Evolutionary conservation across 2,113 vertebrate genomes (phyloP), one percentile per base, ranked within the genome.

Genomic region (Epinephelus fuscoguttatus): DNA sequence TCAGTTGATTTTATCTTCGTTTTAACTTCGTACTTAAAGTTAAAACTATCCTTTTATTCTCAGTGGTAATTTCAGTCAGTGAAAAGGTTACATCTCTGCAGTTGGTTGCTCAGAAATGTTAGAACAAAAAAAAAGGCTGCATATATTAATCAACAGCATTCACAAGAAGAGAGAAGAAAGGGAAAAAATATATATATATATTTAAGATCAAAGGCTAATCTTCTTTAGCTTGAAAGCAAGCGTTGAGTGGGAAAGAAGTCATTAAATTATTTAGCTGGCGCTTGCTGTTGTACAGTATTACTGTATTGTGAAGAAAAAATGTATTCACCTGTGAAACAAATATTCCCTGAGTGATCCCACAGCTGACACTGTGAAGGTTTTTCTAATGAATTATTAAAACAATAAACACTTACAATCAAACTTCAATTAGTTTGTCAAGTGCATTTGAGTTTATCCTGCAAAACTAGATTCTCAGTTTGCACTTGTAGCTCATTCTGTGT

Each of bases 191-290:
- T 52, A 49, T 21, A 57, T 55, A 50, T 50, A 50, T 47, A 62
- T 60, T 61, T 17, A 52, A 56, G 19, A 78, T 70, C 37, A 75
- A 78, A 82, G 57, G 45, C 37, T 25, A 45, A 66, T 55, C 42
- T 52, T 19, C 57, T 70, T 73, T 23, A 59, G 42, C 57, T 56
- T 23, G 14, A 82, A 74, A 78, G 69, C 63, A 17, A 72, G 30
- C 50, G 23, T 53, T 60, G 68, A 49, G 64, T 70, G 19, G 12
- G 14, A 49, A 73, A 70, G 30, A 81, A 79, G 62, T 75, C 18
- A 21, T 66, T 84, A 25, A 80, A 88, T 84, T 80, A 89, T 88
- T 84, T 75, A 84, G 59, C 49, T 59, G 67, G 19, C 59, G 59
- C 62, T 73, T 56, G 50, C 56, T 57, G 66, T 70, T 66, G 23